These are phyloP conservation scores for Tragopan temminckii DNA, from an alignment of 2,797 vertebrate genomes.

Conservation along the genomic window DNA sequence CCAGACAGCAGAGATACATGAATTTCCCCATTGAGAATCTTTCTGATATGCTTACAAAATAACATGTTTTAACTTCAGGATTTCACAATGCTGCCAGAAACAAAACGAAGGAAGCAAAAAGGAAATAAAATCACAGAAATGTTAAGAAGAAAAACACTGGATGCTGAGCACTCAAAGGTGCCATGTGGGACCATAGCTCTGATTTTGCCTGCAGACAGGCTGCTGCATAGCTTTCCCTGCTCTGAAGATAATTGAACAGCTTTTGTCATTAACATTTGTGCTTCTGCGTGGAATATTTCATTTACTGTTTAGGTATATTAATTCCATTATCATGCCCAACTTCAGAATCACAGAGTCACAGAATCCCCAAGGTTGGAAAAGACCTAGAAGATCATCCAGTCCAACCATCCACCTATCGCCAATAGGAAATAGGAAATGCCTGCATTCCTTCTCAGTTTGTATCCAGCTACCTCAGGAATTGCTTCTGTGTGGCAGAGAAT, in stretches of 20 bases:
- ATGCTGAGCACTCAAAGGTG: neutral
- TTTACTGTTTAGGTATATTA: neutral
- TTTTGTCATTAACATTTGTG: neutral
- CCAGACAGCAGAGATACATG: neutral
- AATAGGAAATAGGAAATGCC: neutral
- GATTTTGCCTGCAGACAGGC: neutral
- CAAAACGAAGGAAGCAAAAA: neutral
- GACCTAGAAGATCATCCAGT: too few relatives aligned
- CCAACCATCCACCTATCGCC: too few relatives aligned
- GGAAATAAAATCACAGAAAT: neutral
- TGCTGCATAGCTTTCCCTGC: neutral
- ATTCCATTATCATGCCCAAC: neutral
- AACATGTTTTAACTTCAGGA: neutral
- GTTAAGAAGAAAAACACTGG: fast-evolving
- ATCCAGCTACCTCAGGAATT: neutral
- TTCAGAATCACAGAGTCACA: neutral
- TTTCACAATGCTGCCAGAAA: neutral
- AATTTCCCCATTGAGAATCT: neutral
- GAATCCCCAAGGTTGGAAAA: too few relatives aligned
- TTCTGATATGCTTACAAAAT: neutral
- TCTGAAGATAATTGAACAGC: neutral
- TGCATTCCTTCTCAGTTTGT: neutral
- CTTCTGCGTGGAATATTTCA: neutral
- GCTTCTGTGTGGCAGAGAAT: neutral
- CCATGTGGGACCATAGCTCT: fast-evolving